Evolutionary conservation across 2,888 invertebrate genomes (phyloP).

Genomic region (Fabriciana adippe): DNA sequence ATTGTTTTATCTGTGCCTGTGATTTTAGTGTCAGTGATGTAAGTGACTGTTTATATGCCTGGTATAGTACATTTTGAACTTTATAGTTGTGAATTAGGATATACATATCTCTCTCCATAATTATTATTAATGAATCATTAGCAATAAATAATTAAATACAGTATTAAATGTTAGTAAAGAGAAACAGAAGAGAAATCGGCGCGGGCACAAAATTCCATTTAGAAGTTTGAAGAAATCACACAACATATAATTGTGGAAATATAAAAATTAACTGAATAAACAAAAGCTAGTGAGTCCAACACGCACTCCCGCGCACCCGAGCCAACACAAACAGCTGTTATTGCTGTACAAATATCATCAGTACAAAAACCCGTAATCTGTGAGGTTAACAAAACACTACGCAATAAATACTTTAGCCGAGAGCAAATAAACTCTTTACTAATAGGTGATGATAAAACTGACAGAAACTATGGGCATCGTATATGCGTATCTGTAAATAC

Average conservation of each 20-base stretch:
- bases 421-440: slow-evolving; percentile 66
- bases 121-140: not conserved
- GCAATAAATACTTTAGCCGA: slow-evolving; percentile 72
- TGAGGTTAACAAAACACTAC: slow-evolving; percentile 78
- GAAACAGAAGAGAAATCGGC: not conserved
- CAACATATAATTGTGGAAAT: not conserved
- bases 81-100: not conserved
- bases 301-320: slow-evolving; percentile 52
- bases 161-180: not conserved
- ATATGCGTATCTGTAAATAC: slow-evolving; percentile 58
- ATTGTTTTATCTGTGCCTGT: slow-evolving; percentile 26
- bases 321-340: slow-evolving; percentile 67
- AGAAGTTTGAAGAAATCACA: not conserved
- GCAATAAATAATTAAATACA: not conserved
- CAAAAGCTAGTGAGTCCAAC: slow-evolving; percentile 34
- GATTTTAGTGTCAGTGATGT: slow-evolving; percentile 26
- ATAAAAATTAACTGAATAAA: slow-evolving; percentile 31
- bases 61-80: slow-evolving; percentile 6
- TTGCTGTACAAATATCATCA: slow-evolving; percentile 66
- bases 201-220: too few species aligned
- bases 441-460: slow-evolving; percentile 71
- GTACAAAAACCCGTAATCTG: slow-evolving; percentile 71
- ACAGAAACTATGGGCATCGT: slow-evolving; percentile 66
- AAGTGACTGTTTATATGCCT: slow-evolving; percentile 8
- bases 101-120: too few species aligned